A percentile compares a stretch with the other conserved stretches of the same genome.
Evolutionary conservation across 2,888 invertebrate species (phyloP).

Genomic region (Leucophenga maculata): DNA sequence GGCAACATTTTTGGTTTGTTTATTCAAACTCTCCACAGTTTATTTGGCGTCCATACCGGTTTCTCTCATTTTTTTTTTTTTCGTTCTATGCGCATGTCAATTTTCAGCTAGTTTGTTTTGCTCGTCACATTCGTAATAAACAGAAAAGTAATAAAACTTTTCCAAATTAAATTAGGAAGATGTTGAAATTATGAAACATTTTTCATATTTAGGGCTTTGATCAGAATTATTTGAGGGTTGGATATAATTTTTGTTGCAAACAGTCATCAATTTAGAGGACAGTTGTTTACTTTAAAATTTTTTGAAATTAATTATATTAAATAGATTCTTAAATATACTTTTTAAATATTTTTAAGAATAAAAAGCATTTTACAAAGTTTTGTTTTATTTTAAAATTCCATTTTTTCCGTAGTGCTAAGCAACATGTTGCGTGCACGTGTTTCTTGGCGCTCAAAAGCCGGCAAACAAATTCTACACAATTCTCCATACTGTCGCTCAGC

Average conservation of each 20-base stretch:
- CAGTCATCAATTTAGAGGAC: too few species aligned
- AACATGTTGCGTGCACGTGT: slow-evolving; percentile 14
- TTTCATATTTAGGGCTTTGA: too few species aligned
- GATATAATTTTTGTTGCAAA: too few species aligned
- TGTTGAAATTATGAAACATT: too few species aligned
- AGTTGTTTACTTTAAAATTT: too few species aligned
- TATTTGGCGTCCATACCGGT: not conserved
- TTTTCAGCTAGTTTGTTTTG: slow-evolving; percentile 59
- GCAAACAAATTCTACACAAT: not conserved
- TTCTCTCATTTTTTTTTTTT: not conserved
- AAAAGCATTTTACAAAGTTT: too few species aligned
- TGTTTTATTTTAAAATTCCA: too few species aligned
- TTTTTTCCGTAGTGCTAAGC: not conserved
- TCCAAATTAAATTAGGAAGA: too few species aligned
- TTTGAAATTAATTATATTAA: too few species aligned
- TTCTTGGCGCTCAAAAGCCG: not conserved
- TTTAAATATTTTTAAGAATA: too few species aligned
- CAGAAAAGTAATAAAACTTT: not conserved
- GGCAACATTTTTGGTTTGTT: not conserved
- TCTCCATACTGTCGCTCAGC: not conserved
- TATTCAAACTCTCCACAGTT: slow-evolving; percentile 1
- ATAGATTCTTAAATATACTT: too few species aligned
- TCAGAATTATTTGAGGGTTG: too few species aligned
- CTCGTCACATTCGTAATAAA: slow-evolving; percentile 57
- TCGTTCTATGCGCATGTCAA: slow-evolving; percentile 46